Percentiles rank a stretch among this genome's conserved stretches.
Evolutionary conservation across 35 echinoderm and acorn worm genomes (phyloP).

Genomic region (Lytechinus pictus): DNA sequence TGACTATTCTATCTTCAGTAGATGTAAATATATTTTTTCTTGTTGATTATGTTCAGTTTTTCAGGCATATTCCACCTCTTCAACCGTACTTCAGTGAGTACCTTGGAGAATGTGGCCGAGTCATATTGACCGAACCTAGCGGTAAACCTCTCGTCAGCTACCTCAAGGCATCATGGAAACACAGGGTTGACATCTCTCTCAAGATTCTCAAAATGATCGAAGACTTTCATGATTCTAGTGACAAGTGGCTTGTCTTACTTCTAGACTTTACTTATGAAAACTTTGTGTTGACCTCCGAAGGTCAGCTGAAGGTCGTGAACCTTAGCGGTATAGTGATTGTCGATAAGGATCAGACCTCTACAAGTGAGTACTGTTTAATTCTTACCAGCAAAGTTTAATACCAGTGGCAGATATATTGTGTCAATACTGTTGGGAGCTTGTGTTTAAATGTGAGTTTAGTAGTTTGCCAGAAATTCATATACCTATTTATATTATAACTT

Average conservation of each 20-base stretch:
- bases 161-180: constrained; percentile 58
- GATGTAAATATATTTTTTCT: background rate
- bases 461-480: too few species aligned
- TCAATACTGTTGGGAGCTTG: background rate
- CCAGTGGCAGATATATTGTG: background rate
- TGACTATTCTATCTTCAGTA: background rate
- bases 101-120: constrained; percentile 68
- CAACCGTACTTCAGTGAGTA: constrained; percentile 60
- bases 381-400: background rate
- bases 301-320: constrained; percentile 58
- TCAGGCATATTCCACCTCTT: constrained; percentile 54
- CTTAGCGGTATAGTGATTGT: constrained; percentile 63
- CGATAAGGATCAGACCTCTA: constrained; percentile 55
- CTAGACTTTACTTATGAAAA: constrained; percentile 62
- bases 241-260: constrained; percentile 70
- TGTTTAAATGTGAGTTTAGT: too few species aligned
- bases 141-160: constrained; percentile 52
- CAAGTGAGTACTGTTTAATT: constrained; percentile 36
- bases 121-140: constrained; percentile 55
- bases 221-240: constrained; percentile 60
- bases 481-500: background rate
- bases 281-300: constrained; percentile 63
- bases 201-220: constrained; percentile 72
- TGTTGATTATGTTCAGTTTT: constrained; percentile 56
- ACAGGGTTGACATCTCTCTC: constrained; percentile 58